Percentiles rank a stretch among this genome's conserved stretches.
Conservation (phyloP, 2,113 vertebrate genomes). For the Chelonoidis abingdonii region DNA sequence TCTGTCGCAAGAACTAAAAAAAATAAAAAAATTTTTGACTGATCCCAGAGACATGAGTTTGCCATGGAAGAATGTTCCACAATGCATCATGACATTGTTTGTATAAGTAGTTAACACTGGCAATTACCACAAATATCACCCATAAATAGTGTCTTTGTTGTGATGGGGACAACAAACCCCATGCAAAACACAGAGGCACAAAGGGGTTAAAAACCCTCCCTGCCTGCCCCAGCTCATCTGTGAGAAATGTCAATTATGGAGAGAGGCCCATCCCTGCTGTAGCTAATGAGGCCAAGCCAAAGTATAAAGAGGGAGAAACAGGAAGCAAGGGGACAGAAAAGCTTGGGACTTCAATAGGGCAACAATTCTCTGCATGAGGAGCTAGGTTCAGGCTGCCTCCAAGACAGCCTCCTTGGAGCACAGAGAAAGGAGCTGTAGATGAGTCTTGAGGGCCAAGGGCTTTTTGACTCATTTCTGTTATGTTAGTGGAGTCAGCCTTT, state of each 20-base stretch:
- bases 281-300: too few relatives aligned
- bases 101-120: conserved; percentile 12
- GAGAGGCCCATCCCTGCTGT: not conserved
- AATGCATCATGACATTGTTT: not conserved
- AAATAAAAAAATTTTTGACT: not conserved
- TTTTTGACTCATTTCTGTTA: not conserved
- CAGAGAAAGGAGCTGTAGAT: not conserved
- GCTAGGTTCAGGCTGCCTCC: not conserved
- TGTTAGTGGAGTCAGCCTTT: not conserved
- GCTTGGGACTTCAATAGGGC: too few relatives aligned
- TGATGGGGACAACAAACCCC: not conserved
- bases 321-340: too few relatives aligned
- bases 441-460: not conserved
- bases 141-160: conserved; percentile 16
- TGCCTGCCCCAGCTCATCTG: not conserved
- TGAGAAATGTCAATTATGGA: not conserved
- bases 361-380: too few relatives aligned
- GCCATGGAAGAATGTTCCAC: not conserved
- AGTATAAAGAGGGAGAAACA: too few relatives aligned
- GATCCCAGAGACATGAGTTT: accelerated
- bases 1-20: conserved; percentile 87
- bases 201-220: not conserved
- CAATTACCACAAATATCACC: conserved; percentile 23
- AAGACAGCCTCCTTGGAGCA: not conserved
- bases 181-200: not conserved